Percentiles rank a stretch among this genome's conserved stretches.
Evolutionary conservation across 2,797 vertebrate species (phyloP).

Genomic region (Sebastes hubbsi): DNA sequence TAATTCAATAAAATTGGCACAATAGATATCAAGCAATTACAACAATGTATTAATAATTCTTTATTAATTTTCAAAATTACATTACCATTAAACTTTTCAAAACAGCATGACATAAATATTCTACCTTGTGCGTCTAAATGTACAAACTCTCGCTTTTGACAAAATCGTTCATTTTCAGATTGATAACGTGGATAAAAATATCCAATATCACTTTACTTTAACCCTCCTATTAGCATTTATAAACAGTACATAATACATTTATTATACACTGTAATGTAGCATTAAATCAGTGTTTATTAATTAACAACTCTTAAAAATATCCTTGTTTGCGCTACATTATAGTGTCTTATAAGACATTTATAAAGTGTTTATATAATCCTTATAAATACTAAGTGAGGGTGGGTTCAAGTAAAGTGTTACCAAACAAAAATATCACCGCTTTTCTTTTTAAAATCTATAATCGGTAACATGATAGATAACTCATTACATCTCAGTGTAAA

Average conservation of each 20-base stretch:
- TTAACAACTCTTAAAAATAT: not conserved
- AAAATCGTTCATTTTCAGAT: not conserved
- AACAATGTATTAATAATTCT: not conserved
- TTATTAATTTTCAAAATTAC: constrained; percentile 21
- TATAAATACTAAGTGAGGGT: not conserved
- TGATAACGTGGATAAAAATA: not conserved
- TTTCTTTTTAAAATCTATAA: not conserved
- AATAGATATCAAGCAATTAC: not conserved
- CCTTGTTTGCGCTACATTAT: not conserved
- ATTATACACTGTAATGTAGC: not conserved
- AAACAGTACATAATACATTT: not conserved
- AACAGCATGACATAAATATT: constrained; percentile 12
- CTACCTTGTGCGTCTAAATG: not conserved
- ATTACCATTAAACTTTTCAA: not conserved
- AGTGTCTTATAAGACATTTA: not conserved
- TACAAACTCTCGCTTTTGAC: constrained; percentile 17
- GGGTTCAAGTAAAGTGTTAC: not conserved
- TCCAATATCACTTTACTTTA: not conserved
- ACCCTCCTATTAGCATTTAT: not conserved
- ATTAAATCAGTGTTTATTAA: not conserved
- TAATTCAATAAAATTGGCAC: not conserved
- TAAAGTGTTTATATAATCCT: not conserved
- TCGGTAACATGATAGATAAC: not conserved
- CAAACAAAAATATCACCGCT: not conserved
- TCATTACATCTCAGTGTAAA: not conserved